Conservation (phyloP, 2,888 invertebrate genomes). For the Drosophila cracens region DNA sequence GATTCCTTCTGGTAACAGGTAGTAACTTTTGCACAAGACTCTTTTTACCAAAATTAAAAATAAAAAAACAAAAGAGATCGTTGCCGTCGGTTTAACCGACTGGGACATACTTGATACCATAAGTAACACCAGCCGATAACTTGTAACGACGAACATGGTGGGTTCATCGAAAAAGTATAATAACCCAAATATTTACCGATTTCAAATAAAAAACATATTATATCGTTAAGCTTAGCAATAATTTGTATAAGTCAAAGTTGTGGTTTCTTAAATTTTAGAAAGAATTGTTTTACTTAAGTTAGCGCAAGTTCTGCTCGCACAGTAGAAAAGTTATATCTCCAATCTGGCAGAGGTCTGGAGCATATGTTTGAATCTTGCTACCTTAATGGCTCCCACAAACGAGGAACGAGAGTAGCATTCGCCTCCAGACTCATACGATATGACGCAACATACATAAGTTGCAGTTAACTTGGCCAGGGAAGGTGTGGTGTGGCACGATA, state of each 20-base stretch:
- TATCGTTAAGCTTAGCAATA: neutral
- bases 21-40: neutral
- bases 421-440: constrained; percentile 11
- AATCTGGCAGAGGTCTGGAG: neutral
- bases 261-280: neutral
- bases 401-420: neutral
- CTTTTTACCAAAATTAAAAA: neutral
- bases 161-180: too few species aligned
- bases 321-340: neutral
- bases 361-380: constrained; percentile 5
- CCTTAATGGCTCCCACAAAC: constrained; percentile 29
- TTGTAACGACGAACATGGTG: too few species aligned
- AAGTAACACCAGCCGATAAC: too few species aligned
- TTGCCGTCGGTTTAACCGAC: neutral
- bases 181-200: neutral
- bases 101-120: too few species aligned
- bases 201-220: neutral
- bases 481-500: constrained; percentile 17
- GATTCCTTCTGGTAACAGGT: neutral
- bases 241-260: neutral
- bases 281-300: neutral
- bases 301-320: neutral
- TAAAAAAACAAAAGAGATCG: neutral
- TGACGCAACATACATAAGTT: constrained; percentile 42
- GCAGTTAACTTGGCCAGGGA: constrained; percentile 48